phyloP scores from a whole-genome alignment of 2,888 invertebrate species.

The Drosophila atripex region DNA sequence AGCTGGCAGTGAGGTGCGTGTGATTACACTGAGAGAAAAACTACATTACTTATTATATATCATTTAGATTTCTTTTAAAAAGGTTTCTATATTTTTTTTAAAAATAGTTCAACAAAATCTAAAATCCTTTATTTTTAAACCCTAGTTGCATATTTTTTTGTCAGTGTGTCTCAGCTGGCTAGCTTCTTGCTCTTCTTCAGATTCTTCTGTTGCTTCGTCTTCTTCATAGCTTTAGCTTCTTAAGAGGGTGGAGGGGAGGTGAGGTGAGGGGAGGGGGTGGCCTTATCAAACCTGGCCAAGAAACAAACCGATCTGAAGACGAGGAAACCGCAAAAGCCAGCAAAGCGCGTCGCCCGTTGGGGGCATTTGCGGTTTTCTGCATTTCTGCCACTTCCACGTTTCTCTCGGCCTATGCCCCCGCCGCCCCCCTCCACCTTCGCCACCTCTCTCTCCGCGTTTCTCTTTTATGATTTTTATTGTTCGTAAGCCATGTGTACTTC shows the following conservation, averaged over 20 bases:
- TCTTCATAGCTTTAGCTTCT: background rate
- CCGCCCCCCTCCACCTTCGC: background rate
- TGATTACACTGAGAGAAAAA: background rate
- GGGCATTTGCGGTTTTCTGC: conserved; percentile 37
- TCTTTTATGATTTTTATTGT: conserved; percentile 45
- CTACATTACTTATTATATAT: no score
- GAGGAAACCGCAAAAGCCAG: conserved; percentile 45
- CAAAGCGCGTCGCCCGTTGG: conserved; percentile 43
- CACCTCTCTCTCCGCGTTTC: conserved; percentile 12
- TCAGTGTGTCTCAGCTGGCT: conserved; percentile 1
- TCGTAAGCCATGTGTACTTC: conserved; percentile 6
- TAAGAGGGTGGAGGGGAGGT: background rate
- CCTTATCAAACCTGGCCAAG: conserved; percentile 29
- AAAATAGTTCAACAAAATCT: no score
- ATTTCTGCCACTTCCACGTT: conserved; percentile 42
- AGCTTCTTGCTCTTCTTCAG: no score
- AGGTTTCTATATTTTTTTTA: no score
- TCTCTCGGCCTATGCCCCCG: conserved; percentile 13
- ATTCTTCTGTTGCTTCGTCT: background rate
- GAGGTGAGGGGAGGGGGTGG: background rate
- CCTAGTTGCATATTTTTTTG: background rate
- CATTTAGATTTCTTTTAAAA: no score
- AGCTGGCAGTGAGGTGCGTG: background rate
- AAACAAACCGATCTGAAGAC: background rate
- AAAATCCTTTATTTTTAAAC: no score